Base-by-base conservation (phyloP, 2,797 vertebrate species). In the Pogoniulus pusillus region DNA sequence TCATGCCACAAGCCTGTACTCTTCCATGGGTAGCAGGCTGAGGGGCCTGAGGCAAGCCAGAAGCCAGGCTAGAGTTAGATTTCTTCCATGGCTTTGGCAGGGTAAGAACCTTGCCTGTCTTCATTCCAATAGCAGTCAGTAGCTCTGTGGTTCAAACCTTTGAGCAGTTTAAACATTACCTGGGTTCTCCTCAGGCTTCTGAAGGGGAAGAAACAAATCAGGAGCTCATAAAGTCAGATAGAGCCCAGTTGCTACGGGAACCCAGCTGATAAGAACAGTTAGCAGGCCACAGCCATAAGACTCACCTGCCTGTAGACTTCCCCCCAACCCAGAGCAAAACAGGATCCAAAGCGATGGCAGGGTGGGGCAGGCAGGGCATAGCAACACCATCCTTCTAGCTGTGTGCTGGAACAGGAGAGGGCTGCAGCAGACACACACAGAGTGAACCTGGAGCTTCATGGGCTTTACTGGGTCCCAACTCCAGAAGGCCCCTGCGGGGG, bases 211-310 rank as follows among this genome's bases (percentile, higher is more conserved):
- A 79, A 85, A 59, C 54, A 71, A 73, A 88, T 41, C 78, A 37
- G 59, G 62, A 92, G 77, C 79, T 87, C 66, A 69, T 59, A 49
- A 91, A 92, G 88, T 72, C 81, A 79, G 77, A 85, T 34, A 89
- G 27, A 76, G 68, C 53, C 63, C 78, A 32, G 87, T 72, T 94
- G 87, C 84, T 89, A 87, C 34, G 90, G 82, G 45, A 93, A 95
- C 87, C 47, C 66, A 83, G 76, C 53, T 89, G 94, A 81, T 85
- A 95, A 93, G 84, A 87, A 64, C 63, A 77, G 78, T 51, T 39
- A 79, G 54, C 34, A 66, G 55, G 59, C 43, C 79, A 54, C 34
- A 66, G 58, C 55, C 62, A 58, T 34, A 43, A 72, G 55, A 62
- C 51, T 87, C 69, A 75, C 39, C 76, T 85, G 84, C 73, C 73